phyloP scores from a whole-genome alignment of 1,140 invertebrate species.

The Camponotus vicinus region DNA sequence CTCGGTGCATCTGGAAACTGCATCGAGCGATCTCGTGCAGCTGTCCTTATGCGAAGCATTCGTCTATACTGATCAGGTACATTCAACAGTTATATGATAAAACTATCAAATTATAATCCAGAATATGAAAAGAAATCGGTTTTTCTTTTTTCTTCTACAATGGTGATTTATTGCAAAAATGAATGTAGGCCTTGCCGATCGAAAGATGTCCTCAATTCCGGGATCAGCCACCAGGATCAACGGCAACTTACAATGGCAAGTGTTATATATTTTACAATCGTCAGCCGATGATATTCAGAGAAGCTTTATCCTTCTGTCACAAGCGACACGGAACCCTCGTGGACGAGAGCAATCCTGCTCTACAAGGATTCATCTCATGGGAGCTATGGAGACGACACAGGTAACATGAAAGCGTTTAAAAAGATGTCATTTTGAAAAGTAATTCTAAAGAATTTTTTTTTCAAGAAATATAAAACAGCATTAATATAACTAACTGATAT shows the following conservation, averaged over 20 bases:
- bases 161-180: slow-evolving; percentile 18
- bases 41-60: slow-evolving; percentile 98
- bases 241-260: slow-evolving; percentile 97
- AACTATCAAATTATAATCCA: not conserved
- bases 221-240: slow-evolving; percentile 96
- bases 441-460: not conserved
- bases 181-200: slow-evolving; percentile 92
- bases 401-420: slow-evolving; percentile 78
- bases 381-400: slow-evolving; percentile 96
- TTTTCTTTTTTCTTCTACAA: not conserved
- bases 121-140: not conserved
- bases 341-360: slow-evolving; percentile 96
- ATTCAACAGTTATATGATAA: not conserved
- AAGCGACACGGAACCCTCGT: slow-evolving; percentile 93
- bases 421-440: not conserved
- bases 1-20: slow-evolving; percentile 94
- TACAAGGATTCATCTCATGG: slow-evolving; percentile 98
- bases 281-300: slow-evolving; percentile 93
- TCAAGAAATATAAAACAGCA: too few relatives aligned
- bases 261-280: slow-evolving; percentile 98
- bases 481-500: too few relatives aligned
- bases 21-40: slow-evolving; percentile 87
- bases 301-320: slow-evolving; percentile 93
- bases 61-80: slow-evolving; percentile 96
- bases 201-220: slow-evolving; percentile 97